These are phyloP conservation scores for Monochamus alternatus DNA, from an alignment of 2,888 invertebrate genomes.

Conservation along the genomic window DNA sequence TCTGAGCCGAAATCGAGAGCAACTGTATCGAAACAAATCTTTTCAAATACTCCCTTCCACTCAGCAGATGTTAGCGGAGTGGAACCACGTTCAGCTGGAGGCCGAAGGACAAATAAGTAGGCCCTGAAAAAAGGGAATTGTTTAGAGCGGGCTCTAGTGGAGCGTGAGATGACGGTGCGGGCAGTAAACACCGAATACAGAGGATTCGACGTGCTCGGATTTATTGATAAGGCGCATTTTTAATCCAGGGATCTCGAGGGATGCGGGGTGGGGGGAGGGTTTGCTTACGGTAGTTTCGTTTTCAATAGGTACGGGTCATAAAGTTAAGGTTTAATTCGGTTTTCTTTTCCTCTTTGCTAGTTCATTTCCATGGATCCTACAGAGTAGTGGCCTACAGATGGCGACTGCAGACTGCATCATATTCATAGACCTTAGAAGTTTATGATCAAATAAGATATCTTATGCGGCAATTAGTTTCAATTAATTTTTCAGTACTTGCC, in stretches of 20 bases:
- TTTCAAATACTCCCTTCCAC: neutral
- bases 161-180: neutral
- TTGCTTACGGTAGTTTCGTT: too few species aligned
- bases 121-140: neutral
- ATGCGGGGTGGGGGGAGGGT: too few species aligned
- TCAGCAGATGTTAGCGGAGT: neutral
- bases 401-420: too few species aligned
- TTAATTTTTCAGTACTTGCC: too few species aligned
- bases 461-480: too few species aligned
- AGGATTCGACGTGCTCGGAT: neutral
- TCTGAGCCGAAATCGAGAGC: neutral
- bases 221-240: slow-evolving; percentile 1
- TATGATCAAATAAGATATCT: too few species aligned
- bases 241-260: neutral
- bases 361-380: too few species aligned
- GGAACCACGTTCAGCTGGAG: neutral
- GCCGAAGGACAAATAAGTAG: neutral
- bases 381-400: too few species aligned
- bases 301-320: too few species aligned
- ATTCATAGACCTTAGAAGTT: too few species aligned
- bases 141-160: neutral
- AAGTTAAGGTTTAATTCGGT: too few species aligned
- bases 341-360: too few species aligned
- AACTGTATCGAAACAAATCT: neutral
- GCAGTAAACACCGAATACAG: neutral